phyloP scores from a whole-genome alignment of 2,797 vertebrate species.

The Enteromius argenteus region DNA sequence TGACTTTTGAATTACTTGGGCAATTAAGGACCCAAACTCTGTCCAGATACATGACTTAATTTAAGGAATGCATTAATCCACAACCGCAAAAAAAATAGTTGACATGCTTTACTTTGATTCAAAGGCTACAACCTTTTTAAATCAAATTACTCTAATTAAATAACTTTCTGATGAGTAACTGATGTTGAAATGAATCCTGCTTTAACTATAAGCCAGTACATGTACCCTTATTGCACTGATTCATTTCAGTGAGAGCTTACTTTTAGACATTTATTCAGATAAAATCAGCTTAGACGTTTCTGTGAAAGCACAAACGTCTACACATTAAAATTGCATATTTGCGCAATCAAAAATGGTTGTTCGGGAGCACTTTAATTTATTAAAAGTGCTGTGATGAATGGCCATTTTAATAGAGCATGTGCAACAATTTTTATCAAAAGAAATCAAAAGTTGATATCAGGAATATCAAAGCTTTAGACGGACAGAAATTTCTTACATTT shows the following conservation, averaged over 20 bases:
- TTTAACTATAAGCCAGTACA: conserved; percentile 20
- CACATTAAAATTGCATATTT: neutral
- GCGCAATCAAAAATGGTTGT: neutral
- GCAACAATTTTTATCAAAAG: neutral
- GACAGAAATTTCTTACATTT: neutral
- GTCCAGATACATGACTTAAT: conserved; percentile 46
- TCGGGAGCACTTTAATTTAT: neutral
- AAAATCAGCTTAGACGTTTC: neutral
- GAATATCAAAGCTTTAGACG: neutral
- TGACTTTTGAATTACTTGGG: conserved; percentile 54
- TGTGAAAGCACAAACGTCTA: neutral
- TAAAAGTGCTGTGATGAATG: neutral
- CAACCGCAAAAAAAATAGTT: conserved; percentile 43
- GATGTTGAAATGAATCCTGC: conserved; percentile 45
- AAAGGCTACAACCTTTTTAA: conserved; percentile 40
- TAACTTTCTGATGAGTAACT: conserved; percentile 15
- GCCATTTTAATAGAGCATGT: neutral
- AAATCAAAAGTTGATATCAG: too few species aligned
- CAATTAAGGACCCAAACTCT: conserved; percentile 45
- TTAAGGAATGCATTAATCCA: conserved; percentile 44
- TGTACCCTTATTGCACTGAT: neutral
- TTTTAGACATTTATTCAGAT: neutral
- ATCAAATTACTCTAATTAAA: conserved; percentile 54
- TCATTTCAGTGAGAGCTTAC: neutral
- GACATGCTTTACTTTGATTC: conserved; percentile 47